Evolutionary conservation across 2,113 vertebrate species (phyloP), one percentile per base, ranked within the genome.

Genomic region (Fregata magnificens): DNA sequence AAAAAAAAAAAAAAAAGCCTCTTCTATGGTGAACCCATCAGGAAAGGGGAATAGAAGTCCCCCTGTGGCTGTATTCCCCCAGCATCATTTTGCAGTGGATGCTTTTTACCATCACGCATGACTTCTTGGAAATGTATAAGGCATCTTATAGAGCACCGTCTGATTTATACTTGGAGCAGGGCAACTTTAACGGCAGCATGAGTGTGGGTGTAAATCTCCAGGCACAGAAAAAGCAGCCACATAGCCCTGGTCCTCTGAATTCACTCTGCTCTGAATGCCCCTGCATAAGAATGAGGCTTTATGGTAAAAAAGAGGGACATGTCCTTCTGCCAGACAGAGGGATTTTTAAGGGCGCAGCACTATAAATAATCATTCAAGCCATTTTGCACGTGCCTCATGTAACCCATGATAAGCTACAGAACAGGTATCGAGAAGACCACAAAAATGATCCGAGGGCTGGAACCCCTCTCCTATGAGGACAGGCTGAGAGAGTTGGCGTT

Each of bases 161-260:
- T 95, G 94, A 95, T 94, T 97, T 97, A 95, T 56, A 42, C 61
- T 26, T 40, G 9, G 85, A 81, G 92, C 72, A 52, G 84, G 80
- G 61, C 73, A 89, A 76, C 88, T 80, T 34, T 72, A 82, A 91
- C 3, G 5, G 94, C 90, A 72, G 55, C 70, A 49, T 71, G 65
- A 94, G 69, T 0, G 11, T 2, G 8, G 59, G 76, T 69, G 73
- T 90, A 93, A 95, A 96, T 96, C 95, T 97, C 76, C 82, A 49
- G 61, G 82, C 69, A 61, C 0, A 4, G 81, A 71, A 73, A 82
- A 91, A 70, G 38, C 82, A 66, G 69, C 56, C 0, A 0, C 67
- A 10, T 4, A 31, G 47, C 42, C 44, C 90, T 4, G 34, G 52
- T 36, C 72, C 80, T 61, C 61, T 38, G 72, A 49, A 86, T 87